Conservation (phyloP, 1,140 invertebrate genomes). For the Bombus confusus region DNA sequence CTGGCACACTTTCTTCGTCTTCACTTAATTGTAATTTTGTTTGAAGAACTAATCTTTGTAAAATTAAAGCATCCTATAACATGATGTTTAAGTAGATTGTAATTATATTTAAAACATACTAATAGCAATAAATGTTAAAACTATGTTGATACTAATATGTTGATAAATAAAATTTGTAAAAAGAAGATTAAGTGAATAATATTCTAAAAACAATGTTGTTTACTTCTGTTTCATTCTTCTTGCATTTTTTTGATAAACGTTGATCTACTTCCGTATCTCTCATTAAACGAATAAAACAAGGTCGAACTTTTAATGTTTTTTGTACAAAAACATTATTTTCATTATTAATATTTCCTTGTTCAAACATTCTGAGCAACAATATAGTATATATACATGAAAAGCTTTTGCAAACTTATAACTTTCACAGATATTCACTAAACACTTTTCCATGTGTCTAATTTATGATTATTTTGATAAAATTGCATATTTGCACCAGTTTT, state of each 20-base stretch:
- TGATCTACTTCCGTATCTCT: conserved; percentile 77
- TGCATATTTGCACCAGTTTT: conserved; percentile 5
- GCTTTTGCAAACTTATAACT: conserved; percentile 16
- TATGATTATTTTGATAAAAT: conserved; percentile 14
- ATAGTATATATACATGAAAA: not conserved
- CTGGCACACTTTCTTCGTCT: conserved; percentile 93
- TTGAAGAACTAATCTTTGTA: conserved; percentile 95
- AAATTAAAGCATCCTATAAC: conserved; percentile 92
- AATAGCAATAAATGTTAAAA: not conserved
- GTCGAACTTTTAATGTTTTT: conserved; percentile 62
- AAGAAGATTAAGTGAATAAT: not conserved
- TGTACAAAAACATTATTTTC: conserved; percentile 28
- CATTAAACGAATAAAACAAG: conserved; percentile 76
- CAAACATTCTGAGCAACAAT: conserved; percentile 47
- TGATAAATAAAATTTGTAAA: not conserved
- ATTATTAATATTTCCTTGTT: conserved; percentile 17
- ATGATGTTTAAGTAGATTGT: conserved; percentile 15
- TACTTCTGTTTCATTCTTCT: conserved; percentile 74
- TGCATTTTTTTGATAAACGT: conserved; percentile 76
- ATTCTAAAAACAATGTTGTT: conserved; percentile 31
- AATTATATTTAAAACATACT: conserved; percentile 8
- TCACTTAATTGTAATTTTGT: conserved; percentile 95
- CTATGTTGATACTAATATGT: not conserved
- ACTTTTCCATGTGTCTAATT: conserved; percentile 13
- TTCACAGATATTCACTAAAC: not conserved